phyloP scores from a whole-genome alignment of 2,797 vertebrate species.

The Xenops minutus region DNA sequence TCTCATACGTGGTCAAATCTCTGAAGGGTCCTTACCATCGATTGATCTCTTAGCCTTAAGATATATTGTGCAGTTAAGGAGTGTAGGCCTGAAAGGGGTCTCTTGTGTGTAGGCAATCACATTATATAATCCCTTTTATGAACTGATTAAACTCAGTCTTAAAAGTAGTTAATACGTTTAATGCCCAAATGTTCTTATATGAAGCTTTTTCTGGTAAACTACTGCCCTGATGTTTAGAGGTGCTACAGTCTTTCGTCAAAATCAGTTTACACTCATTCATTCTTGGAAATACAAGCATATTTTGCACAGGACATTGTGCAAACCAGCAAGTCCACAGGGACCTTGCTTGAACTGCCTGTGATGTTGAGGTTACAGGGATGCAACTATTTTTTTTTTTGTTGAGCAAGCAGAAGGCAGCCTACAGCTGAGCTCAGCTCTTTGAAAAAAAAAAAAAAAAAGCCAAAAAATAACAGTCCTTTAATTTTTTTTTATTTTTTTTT shows the following conservation, averaged over 20 bases:
- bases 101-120: slow-evolving; percentile 28
- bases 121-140: slow-evolving; percentile 46
- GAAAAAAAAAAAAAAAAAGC: neutral
- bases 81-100: neutral
- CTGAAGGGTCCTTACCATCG: slow-evolving; percentile 21
- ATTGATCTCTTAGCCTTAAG: slow-evolving; percentile 34
- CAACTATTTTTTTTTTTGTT: neutral
- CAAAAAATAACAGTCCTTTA: neutral
- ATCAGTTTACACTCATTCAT: neutral
- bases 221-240: neutral
- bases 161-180: slow-evolving; percentile 31
- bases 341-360: neutral
- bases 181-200: neutral
- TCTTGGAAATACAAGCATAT: slow-evolving; percentile 13
- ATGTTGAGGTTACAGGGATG: neutral
- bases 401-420: neutral
- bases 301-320: neutral
- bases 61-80: slow-evolving; percentile 27
- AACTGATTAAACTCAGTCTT: slow-evolving; percentile 45
- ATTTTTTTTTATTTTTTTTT: neutral
- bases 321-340: neutral
- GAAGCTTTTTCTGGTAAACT: neutral
- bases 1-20: neutral
- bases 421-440: neutral
- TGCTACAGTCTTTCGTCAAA: neutral